These are phyloP conservation scores for Haemorhous mexicanus DNA, from an alignment of 2,113 vertebrate species.

Conservation along the genomic window DNA sequence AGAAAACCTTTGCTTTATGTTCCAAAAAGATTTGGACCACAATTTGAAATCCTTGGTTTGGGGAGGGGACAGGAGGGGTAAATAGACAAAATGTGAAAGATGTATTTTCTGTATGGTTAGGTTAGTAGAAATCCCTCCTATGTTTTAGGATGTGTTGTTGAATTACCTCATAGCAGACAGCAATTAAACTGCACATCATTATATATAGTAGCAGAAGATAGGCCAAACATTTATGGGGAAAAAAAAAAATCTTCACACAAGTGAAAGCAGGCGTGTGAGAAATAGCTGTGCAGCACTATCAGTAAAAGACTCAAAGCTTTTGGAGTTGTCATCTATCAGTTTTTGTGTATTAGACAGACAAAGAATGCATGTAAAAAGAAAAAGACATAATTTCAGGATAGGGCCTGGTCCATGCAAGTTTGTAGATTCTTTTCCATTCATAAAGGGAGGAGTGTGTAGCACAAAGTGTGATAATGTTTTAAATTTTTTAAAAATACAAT, in stretches of 20 bases:
- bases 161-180: background rate
- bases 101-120: background rate
- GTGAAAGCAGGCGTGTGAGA: background rate
- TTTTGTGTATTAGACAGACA: background rate
- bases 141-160: background rate
- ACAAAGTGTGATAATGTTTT: background rate
- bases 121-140: background rate
- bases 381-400: background rate
- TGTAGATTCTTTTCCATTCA: background rate
- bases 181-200: background rate
- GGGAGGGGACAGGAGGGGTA: background rate
- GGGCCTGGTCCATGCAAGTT: background rate
- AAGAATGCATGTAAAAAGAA: background rate
- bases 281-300: background rate
- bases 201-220: background rate
- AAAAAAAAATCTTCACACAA: background rate
- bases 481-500: background rate
- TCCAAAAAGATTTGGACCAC: background rate
- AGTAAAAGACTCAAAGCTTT: background rate
- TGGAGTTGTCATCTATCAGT: background rate
- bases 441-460: background rate
- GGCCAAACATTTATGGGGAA: background rate
- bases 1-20: background rate
- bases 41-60: background rate
- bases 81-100: background rate